Conservation (phyloP, 64 coral and sea anemone species). For the Stichodactyla helianthus region DNA sequence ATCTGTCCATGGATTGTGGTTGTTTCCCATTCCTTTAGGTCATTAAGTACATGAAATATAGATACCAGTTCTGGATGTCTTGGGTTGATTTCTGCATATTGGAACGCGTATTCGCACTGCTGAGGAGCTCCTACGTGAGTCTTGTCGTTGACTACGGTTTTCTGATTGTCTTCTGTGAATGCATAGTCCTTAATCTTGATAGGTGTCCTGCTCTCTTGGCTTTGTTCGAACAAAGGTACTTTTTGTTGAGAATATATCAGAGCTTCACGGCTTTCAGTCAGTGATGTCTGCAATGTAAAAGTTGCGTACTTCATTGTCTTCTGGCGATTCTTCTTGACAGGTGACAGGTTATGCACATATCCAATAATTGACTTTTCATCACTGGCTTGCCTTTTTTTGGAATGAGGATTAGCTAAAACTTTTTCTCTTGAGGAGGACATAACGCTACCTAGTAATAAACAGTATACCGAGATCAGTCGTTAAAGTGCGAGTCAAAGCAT, state of each 20-base stretch:
- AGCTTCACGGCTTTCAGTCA: conserved; percentile 3
- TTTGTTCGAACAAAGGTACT: neutral
- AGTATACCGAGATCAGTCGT: too few species aligned
- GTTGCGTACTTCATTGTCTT: conserved; percentile 31
- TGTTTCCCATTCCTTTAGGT: too few species aligned
- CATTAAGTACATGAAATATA: neutral
- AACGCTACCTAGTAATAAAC: too few species aligned
- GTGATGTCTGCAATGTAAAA: conserved; percentile 28
- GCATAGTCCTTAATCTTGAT: conserved; percentile 4
- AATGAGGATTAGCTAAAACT: neutral
- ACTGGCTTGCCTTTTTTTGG: neutral
- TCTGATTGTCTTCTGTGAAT: neutral
- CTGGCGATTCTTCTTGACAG: conserved; percentile 20
- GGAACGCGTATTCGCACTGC: neutral
- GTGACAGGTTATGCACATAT: conserved; percentile 44
- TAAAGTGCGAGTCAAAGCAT: too few species aligned
- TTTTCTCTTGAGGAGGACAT: neutral
- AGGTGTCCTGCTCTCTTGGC: neutral
- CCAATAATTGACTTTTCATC: conserved; percentile 19
- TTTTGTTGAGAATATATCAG: neutral
- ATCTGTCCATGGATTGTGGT: too few species aligned
- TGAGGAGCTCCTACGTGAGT: neutral
- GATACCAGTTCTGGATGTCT: neutral
- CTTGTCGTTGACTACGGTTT: conserved; percentile 1
- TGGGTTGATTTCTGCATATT: neutral